phyloP scores from a whole-genome alignment of 2,888 invertebrate genomes.

The Drosophila mettleri region DNA sequence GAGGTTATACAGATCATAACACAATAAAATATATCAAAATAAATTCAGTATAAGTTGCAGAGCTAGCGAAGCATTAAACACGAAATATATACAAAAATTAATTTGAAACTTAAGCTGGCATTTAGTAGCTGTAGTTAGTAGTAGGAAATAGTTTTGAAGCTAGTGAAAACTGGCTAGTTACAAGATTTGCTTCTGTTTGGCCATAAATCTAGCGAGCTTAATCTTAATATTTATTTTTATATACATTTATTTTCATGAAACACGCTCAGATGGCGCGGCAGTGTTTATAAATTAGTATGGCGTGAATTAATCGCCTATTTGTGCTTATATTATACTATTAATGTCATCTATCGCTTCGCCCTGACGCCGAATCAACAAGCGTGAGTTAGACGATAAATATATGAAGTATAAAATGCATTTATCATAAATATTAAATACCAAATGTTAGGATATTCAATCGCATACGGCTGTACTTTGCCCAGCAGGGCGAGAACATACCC shows the following conservation, averaged over 20 bases:
- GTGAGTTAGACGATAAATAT: constrained; percentile 85
- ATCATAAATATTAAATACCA: background rate
- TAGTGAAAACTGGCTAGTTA: constrained; percentile 39
- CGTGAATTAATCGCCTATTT: constrained; percentile 95
- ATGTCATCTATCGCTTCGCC: constrained; percentile 93
- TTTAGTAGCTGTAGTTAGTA: background rate
- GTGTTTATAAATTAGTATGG: constrained; percentile 98
- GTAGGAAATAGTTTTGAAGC: constrained; percentile 26
- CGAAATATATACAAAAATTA: constrained; percentile 13
- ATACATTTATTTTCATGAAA: background rate
- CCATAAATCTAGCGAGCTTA: constrained; percentile 14
- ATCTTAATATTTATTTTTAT: background rate
- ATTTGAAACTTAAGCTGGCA: constrained; percentile 31
- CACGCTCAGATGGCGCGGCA: constrained; percentile 94
- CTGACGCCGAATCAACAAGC: constrained; percentile 92
- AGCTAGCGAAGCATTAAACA: constrained; percentile 55
- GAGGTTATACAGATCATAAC: constrained; percentile 46
- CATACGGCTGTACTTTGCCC: constrained; percentile 93
- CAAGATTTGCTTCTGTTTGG: constrained; percentile 19
- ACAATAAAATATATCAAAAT: constrained; percentile 29
- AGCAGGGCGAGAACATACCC: constrained; percentile 95
- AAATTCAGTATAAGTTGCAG: constrained; percentile 54
- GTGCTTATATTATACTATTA: constrained; percentile 93
- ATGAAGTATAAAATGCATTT: background rate
- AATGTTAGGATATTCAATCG: constrained; percentile 93